Percentiles rank a stretch among this genome's conserved stretches.
Evolutionary conservation across 2,888 invertebrate genomes (phyloP).

Genomic region (Epinotia demarniana): DNA sequence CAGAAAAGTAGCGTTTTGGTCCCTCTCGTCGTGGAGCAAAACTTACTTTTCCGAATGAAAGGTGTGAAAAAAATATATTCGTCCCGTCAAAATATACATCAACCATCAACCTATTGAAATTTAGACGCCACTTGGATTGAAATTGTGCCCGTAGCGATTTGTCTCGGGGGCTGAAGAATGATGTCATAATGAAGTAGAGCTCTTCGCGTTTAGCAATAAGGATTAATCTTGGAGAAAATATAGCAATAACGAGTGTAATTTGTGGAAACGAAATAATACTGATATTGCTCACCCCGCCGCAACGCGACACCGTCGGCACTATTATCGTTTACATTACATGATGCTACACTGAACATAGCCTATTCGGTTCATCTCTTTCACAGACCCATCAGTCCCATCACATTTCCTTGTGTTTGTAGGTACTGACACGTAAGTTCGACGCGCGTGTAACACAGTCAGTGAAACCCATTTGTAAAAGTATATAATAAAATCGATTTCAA

Average conservation of each 20-base stretch:
- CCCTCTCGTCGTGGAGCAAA: too few relatives aligned
- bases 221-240: conserved; percentile 13
- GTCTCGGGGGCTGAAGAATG: background rate
- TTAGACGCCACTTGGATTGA: background rate
- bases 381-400: background rate
- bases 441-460: background rate
- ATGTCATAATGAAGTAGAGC: conserved; percentile 23
- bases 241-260: conserved; percentile 20
- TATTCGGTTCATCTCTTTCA: background rate
- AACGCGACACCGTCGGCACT: background rate
- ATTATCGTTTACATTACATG: conserved; percentile 5
- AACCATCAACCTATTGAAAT: background rate
- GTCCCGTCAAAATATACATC: too few relatives aligned
- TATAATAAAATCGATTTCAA: too few relatives aligned
- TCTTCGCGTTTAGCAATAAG: conserved; percentile 17
- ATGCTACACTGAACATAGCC: background rate
- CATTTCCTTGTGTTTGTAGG: background rate
- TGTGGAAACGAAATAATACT: conserved; percentile 38
- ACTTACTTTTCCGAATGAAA: too few relatives aligned
- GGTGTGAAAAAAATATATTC: too few relatives aligned
- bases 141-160: conserved; percentile 14
- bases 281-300: conserved; percentile 31
- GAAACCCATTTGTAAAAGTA: background rate
- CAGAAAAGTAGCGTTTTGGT: too few relatives aligned
- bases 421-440: background rate